phyloP scores from a whole-genome alignment of 2,113 vertebrate species.

The human (Homo sapiens) region DNA sequence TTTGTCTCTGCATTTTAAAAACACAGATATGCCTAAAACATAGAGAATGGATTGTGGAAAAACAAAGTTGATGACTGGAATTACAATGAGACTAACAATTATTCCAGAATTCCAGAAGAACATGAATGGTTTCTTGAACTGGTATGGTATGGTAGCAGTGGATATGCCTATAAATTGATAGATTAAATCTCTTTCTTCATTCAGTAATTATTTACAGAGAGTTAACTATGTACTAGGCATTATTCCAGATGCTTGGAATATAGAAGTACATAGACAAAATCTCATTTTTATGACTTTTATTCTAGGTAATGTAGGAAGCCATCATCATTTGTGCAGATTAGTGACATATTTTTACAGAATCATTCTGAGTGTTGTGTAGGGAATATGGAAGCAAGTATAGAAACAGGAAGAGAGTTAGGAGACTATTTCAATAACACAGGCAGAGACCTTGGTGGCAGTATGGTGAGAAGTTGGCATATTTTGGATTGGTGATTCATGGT shows the following conservation, averaged over 20 bases:
- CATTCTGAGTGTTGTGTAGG: not conserved
- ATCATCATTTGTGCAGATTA: not conserved
- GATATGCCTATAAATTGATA: not conserved
- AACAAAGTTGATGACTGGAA: not conserved
- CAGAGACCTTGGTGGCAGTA: not conserved
- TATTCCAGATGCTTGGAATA: not conserved
- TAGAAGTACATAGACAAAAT: not conserved
- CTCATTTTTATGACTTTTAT: not conserved
- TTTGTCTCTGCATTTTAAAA: not conserved
- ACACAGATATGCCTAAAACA: not conserved
- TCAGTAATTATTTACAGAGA: not conserved
- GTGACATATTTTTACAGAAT: not conserved
- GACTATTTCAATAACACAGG: not conserved
- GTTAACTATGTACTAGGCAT: not conserved
- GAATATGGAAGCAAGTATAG: not conserved
- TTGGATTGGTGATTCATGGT: rapidly evolving
- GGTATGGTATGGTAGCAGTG: not conserved
- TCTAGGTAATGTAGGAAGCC: not conserved
- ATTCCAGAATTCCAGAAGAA: not conserved
- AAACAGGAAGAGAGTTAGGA: not conserved
- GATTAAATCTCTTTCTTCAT: not conserved
- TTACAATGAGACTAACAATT: not conserved
- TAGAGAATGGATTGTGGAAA: not conserved
- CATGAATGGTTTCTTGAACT: not conserved
- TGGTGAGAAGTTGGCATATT: not conserved